phyloP scores from a whole-genome alignment of 2,113 vertebrate genomes.

The Malurus alboscapulatus region DNA sequence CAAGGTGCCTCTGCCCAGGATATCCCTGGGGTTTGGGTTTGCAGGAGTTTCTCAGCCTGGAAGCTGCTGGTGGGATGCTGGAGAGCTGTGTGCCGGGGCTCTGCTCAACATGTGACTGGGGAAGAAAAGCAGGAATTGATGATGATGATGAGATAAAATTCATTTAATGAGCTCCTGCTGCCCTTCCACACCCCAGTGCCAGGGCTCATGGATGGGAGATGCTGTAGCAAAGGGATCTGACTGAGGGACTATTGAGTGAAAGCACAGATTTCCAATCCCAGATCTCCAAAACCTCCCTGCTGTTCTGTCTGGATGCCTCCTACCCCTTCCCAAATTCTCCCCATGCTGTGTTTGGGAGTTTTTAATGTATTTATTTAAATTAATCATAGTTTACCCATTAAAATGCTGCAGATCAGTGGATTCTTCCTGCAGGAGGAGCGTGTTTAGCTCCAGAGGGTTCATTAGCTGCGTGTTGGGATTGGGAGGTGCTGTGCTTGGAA shows the following conservation, averaged over 20 bases:
- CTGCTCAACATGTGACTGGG: rapidly evolving
- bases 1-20: neutral
- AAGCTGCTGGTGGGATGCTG: rapidly evolving
- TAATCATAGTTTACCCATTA: neutral
- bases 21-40: neutral
- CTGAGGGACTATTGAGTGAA: neutral
- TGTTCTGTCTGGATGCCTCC: neutral
- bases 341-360: neutral
- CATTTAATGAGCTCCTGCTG: neutral
- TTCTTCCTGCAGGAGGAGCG: neutral
- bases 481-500: neutral
- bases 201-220: neutral
- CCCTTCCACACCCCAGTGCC: neutral
- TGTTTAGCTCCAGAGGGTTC: neutral
- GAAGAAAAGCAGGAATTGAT: neutral
- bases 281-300: neutral
- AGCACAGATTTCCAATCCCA: neutral
- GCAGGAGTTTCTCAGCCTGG: neutral
- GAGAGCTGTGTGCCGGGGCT: rapidly evolving
- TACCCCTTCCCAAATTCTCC: neutral
- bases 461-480: neutral
- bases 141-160: neutral
- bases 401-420: neutral
- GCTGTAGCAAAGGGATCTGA: neutral
- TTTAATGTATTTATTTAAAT: constrained; percentile 1